Evolutionary conservation across 2,113 vertebrate genomes (phyloP).

Genomic region (Cryptoleucopteryx plumbea): DNA sequence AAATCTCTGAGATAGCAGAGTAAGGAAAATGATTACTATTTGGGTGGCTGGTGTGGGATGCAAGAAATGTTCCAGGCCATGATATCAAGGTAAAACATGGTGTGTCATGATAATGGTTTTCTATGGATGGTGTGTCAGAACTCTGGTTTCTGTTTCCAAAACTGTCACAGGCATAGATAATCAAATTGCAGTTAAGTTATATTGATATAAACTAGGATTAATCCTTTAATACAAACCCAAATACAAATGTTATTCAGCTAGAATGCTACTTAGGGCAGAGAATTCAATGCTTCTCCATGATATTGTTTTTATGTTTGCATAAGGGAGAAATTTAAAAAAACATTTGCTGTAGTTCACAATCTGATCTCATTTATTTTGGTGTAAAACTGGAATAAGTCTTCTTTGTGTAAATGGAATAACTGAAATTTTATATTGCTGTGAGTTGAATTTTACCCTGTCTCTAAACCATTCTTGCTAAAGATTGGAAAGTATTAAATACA

Average conservation of each 20-base stretch:
- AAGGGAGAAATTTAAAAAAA: background rate
- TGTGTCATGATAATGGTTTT: background rate
- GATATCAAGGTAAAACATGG: background rate
- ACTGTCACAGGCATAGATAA: background rate
- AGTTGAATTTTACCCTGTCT: background rate
- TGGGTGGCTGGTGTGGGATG: background rate
- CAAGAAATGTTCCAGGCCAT: background rate
- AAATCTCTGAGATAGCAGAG: background rate
- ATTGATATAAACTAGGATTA: background rate
- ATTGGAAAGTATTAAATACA: conserved; percentile 64
- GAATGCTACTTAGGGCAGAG: background rate
- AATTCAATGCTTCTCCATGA: background rate
- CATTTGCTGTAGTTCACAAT: background rate
- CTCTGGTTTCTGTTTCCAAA: background rate
- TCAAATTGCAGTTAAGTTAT: background rate
- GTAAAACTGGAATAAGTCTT: background rate
- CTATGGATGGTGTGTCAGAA: background rate
- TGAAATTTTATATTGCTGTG: background rate
- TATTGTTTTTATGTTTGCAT: background rate
- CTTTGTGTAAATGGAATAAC: background rate
- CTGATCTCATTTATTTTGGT: background rate
- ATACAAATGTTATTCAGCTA: background rate
- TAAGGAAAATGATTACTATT: background rate
- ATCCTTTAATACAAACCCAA: background rate
- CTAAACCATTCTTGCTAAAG: conserved; percentile 26